A percentile compares a stretch with the other conserved stretches of the same genome.
Conservation (phyloP, 2,888 invertebrate species). For the Perithous albicinctus region DNA sequence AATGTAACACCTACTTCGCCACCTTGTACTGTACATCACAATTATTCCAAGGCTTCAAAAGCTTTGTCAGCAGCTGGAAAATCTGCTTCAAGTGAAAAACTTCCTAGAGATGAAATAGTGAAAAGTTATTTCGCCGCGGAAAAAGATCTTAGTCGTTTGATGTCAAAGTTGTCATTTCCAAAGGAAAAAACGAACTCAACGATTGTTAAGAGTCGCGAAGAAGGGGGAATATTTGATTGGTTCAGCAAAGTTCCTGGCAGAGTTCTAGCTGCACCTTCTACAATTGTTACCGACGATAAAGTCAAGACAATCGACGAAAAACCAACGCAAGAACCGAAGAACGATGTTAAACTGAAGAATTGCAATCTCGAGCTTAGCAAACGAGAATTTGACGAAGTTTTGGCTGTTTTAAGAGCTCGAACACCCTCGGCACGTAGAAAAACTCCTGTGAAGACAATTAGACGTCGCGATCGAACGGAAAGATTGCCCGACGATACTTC, state of each 20-base stretch:
- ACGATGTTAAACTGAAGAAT: constrained; percentile 78
- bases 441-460: constrained; percentile 70
- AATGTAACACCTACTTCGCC: constrained; percentile 53
- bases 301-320: constrained; percentile 36
- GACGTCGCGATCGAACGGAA: constrained; percentile 72
- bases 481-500: constrained; percentile 55
- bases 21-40: constrained; percentile 76
- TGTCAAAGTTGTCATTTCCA: constrained; percentile 79
- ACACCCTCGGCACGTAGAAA: constrained; percentile 77
- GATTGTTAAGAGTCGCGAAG: constrained; percentile 72
- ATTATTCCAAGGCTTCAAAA: constrained; percentile 68
- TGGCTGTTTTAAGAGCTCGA: constrained; percentile 82
- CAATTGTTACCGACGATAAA: constrained; percentile 66
- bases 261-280: constrained; percentile 78
- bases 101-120: constrained; percentile 27
- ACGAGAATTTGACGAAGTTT: constrained; percentile 84
- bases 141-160: constrained; percentile 73
- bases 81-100: constrained; percentile 41
- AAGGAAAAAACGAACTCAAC: constrained; percentile 69
- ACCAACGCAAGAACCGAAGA: constrained; percentile 63
- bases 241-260: constrained; percentile 78
- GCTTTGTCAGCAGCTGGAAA: constrained; percentile 44
- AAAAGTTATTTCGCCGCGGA: constrained; percentile 35
- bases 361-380: constrained; percentile 84
- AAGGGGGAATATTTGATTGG: constrained; percentile 80